Base-by-base conservation (phyloP, 2,888 invertebrate genomes). In the Tipula helvola region DNA sequence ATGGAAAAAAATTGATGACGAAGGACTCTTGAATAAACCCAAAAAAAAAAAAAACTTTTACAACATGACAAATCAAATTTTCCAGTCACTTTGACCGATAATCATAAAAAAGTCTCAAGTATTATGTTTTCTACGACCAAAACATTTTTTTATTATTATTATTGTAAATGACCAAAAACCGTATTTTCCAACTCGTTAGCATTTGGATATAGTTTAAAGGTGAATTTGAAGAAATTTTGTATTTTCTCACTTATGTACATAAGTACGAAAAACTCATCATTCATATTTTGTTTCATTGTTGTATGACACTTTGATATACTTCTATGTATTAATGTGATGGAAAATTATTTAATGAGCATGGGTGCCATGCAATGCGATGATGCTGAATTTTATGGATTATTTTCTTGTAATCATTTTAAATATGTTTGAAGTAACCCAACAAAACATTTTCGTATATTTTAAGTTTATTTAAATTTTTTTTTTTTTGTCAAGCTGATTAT, bases 401-500 rank as follows among this genome's bases (percentile, higher is more conserved):
- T 71, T 71, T 71, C 28, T 28, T 71, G 71, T 71, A 71, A 71
- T 28, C 28, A 71, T 71, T 10, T 71, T 28, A 71, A 71, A 71
- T 71, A 71, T 71, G 71, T 71, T 71, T 28, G 71, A 71, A 71
- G 71, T 71, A 71, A 71, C 71, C 28, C 28, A 71, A 52, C n/a
- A 28, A 57, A 57, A 84, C 36, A 36, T 85, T 85, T 42, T 84
- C 36, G 12, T 28, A 83, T 18, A 28, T n/a, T 84, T 39, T 39
- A 39, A 85, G 42, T 41, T 85, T 85, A 85, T 85, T 85, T 85
- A 85, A 85, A 44, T 84, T 39, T 86, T 36, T 86, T 39, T 84
- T 86, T 52, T 86, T 28, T 86, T 52, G 52, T 86, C 52, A 52
- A 86, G 86, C 86, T 86, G 86, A 86, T 86, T 86, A 86, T 86